These are phyloP conservation scores for Rhyacophila evoluta DNA, from an alignment of 2,888 invertebrate genomes.

Conservation along the genomic window DNA sequence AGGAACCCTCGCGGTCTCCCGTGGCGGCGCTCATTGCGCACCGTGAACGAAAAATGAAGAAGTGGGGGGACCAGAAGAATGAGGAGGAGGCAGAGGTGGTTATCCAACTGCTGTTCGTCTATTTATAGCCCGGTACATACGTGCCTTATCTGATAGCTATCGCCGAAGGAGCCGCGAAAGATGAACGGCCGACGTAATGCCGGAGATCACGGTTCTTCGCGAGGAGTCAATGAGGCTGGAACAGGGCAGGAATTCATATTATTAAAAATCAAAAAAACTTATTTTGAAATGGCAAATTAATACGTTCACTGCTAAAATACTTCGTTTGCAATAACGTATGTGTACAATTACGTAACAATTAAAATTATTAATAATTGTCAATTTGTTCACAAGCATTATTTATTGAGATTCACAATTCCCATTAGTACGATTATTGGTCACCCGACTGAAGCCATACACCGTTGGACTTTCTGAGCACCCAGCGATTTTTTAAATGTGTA, in stretches of 20 bases:
- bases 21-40: constrained; percentile 22
- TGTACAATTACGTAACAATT: too few species aligned
- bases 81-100: constrained; percentile 23
- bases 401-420: too few species aligned
- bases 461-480: too few species aligned
- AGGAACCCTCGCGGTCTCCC: constrained; percentile 15
- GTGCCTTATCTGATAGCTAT: constrained; percentile 41
- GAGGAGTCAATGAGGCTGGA: neutral
- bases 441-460: too few species aligned
- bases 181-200: constrained; percentile 17
- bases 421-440: too few species aligned
- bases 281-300: too few species aligned
- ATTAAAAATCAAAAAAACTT: too few species aligned
- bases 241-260: neutral
- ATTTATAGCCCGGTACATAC: constrained; percentile 36
- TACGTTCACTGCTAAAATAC: too few species aligned
- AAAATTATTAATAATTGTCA: too few species aligned
- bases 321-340: too few species aligned
- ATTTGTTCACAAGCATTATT: too few species aligned
- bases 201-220: constrained; percentile 9
- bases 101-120: constrained; percentile 41
- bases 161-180: constrained; percentile 30
- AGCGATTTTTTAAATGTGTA: too few species aligned
- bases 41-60: constrained; percentile 17
- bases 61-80: constrained; percentile 23